Evolutionary conservation across 2,888 invertebrate species (phyloP).

Genomic region (Galerucella calmariensis): DNA sequence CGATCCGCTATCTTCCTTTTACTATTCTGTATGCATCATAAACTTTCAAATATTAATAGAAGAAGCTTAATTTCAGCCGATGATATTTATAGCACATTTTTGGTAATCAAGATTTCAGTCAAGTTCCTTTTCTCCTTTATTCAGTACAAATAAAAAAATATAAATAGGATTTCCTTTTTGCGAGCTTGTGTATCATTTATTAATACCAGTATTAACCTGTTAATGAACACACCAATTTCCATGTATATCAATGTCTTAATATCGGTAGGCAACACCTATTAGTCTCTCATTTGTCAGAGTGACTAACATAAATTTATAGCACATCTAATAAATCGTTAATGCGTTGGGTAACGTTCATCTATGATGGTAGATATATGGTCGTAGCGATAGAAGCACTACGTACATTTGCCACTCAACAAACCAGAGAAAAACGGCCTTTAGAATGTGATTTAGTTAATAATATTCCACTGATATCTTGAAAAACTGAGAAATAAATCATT

Average conservation of each 20-base stretch:
- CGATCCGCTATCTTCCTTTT: too few relatives aligned
- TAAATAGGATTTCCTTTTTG: not conserved
- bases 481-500: not conserved
- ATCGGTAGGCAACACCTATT: slow-evolving; percentile 39
- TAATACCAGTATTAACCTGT: not conserved
- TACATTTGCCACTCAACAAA: slow-evolving; percentile 26
- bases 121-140: too few relatives aligned
- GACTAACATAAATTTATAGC: slow-evolving; percentile 42
- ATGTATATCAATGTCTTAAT: slow-evolving; percentile 30
- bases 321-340: slow-evolving; percentile 41
- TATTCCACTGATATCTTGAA: not conserved
- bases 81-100: too few relatives aligned
- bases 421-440: not conserved
- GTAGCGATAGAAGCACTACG: slow-evolving; percentile 21
- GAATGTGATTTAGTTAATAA: not conserved
- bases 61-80: too few relatives aligned
- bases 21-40: too few relatives aligned
- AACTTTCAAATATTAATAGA: too few relatives aligned
- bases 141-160: too few relatives aligned
- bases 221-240: slow-evolving; percentile 19
- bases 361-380: slow-evolving; percentile 37
- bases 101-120: too few relatives aligned
- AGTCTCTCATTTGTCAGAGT: slow-evolving; percentile 41
- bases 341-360: slow-evolving; percentile 26
- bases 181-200: not conserved